Percentiles rank a stretch among this genome's conserved stretches.
Conservation (phyloP, 1,140 invertebrate genomes). For the Brachystomella parvula region DNA sequence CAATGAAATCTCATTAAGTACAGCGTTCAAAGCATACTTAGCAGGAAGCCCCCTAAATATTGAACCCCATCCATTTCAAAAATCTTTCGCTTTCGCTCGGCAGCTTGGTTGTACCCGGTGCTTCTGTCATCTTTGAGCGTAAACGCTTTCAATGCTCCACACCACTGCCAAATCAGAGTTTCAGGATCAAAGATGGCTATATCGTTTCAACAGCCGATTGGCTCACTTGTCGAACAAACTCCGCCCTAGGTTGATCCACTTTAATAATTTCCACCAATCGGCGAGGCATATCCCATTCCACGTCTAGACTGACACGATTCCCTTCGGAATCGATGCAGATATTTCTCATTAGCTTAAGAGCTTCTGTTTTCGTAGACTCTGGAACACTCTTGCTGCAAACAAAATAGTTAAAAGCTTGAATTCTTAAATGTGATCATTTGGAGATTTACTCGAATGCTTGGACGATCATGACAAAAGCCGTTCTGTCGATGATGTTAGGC, state of each 20-base stretch:
- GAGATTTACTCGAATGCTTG: slow-evolving; percentile 26
- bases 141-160: slow-evolving; percentile 22
- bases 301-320: slow-evolving; percentile 25
- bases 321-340: slow-evolving; percentile 31
- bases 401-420: slow-evolving; percentile 12
- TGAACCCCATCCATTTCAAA: neutral
- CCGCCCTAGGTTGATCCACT: slow-evolving; percentile 6
- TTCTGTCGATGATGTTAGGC: slow-evolving; percentile 21
- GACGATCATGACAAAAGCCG: slow-evolving; percentile 15
- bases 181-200: neutral
- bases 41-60: slow-evolving; percentile 5
- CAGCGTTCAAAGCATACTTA: neutral
- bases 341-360: slow-evolving; percentile 28
- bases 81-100: slow-evolving; percentile 25
- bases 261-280: slow-evolving; percentile 19
- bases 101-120: slow-evolving; percentile 23
- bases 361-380: slow-evolving; percentile 18
- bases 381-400: slow-evolving; percentile 13
- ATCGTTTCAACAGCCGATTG: neutral
- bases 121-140: slow-evolving; percentile 24
- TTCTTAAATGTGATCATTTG: neutral
- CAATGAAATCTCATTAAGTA: neutral
- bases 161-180: slow-evolving; percentile 24
- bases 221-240: slow-evolving; percentile 21
- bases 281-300: slow-evolving; percentile 7